These are phyloP conservation scores for Brachyhypopomus occidentalis DNA, from an alignment of 2,113 vertebrate genomes.

Conservation along the genomic window DNA sequence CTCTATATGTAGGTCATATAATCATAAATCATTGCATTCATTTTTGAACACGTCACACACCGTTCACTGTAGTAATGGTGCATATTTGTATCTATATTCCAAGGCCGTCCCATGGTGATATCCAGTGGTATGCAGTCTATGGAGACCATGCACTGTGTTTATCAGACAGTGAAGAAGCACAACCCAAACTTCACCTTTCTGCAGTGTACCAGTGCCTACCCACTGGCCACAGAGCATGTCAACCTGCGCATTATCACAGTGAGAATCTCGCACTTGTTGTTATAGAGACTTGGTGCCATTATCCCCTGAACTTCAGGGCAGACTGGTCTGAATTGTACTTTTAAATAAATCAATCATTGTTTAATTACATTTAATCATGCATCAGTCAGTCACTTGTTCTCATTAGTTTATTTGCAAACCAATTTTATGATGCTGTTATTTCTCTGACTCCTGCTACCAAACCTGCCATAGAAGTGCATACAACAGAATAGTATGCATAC, in stretches of 20 bases:
- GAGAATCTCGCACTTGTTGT: background rate
- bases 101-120: conserved; percentile 96
- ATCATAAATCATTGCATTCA: too few species aligned
- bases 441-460: background rate
- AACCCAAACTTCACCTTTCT: conserved; percentile 92
- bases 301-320: background rate
- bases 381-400: background rate
- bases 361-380: background rate
- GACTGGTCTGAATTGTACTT: background rate
- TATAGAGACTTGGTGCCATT: too few species aligned
- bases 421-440: too few species aligned
- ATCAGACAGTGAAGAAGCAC: conserved; percentile 85
- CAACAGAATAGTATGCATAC: background rate
- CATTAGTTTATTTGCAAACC: too few species aligned
- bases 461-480: background rate
- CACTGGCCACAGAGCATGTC: conserved; percentile 85
- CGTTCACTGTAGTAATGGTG: background rate
- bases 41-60: too few species aligned
- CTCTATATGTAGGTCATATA: too few species aligned
- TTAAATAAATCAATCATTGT: too few species aligned
- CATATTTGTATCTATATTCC: background rate
- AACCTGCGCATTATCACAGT: conserved; percentile 84
- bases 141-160: conserved; percentile 91
- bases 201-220: conserved; percentile 95
- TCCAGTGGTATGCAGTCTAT: conserved; percentile 97